These are phyloP conservation scores for Chloromyia formosa DNA, from an alignment of 2,888 invertebrate genomes.

Conservation along the genomic window DNA sequence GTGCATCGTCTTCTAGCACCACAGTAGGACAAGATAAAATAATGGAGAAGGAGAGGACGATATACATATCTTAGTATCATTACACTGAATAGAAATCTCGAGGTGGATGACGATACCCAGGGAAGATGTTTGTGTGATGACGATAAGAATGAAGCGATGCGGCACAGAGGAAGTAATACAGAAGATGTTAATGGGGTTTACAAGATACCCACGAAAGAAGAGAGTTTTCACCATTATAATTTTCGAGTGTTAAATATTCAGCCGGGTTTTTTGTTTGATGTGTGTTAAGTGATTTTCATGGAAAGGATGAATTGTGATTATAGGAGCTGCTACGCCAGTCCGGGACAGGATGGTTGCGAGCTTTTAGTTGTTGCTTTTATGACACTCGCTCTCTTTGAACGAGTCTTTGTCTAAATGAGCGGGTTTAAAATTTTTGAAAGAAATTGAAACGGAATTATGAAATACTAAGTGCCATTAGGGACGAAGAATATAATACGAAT, in stretches of 20 bases:
- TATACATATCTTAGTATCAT: background rate
- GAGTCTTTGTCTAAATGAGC: too few species aligned
- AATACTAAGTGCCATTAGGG: too few species aligned
- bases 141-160: background rate
- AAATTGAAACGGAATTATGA: too few species aligned
- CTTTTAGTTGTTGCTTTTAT: too few species aligned
- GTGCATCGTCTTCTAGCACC: conserved; percentile 15
- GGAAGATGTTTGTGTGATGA: background rate
- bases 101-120: background rate
- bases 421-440: too few species aligned
- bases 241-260: conserved; percentile 49
- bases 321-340: background rate
- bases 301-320: background rate
- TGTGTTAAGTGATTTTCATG: conserved; percentile 48
- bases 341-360: too few species aligned
- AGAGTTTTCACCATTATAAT: conserved; percentile 38
- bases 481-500: too few species aligned
- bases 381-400: too few species aligned
- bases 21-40: background rate
- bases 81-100: background rate
- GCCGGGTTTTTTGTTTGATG: conserved; percentile 49
- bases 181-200: background rate
- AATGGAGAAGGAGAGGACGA: conserved; percentile 2
- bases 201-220: background rate
- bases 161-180: background rate